Evolutionary conservation across 2,888 invertebrate genomes (phyloP).

Genomic region (Hemistola chrysoprasaria): DNA sequence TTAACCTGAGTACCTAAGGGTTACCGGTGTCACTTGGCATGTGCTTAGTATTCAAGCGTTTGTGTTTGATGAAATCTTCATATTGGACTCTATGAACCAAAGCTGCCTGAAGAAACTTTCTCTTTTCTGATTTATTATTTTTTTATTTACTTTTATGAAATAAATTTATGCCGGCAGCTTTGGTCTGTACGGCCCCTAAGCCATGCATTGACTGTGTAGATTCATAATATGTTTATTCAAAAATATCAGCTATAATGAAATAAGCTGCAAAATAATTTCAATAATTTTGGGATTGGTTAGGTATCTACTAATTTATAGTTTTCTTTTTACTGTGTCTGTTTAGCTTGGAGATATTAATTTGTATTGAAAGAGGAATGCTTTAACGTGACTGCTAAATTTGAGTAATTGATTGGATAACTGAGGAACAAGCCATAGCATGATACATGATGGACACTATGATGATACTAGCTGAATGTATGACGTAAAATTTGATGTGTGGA

Average conservation of each 20-base stretch:
- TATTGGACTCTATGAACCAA: background rate
- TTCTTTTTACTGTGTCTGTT: constrained; percentile 24
- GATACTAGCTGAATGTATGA: too few relatives aligned
- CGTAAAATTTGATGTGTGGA: too few relatives aligned
- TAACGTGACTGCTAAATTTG: too few relatives aligned
- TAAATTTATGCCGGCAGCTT: too few relatives aligned
- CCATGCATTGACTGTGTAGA: background rate
- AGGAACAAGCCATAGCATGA: too few relatives aligned
- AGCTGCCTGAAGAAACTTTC: constrained; percentile 4
- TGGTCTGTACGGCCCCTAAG: too few relatives aligned
- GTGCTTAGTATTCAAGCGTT: background rate
- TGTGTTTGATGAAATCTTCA: background rate
- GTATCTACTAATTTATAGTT: constrained; percentile 11
- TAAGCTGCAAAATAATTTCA: constrained; percentile 2
- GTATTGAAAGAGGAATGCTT: too few relatives aligned
- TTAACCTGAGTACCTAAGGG: constrained; percentile 5
- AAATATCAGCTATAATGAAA: too few relatives aligned
- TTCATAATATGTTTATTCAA: background rate
- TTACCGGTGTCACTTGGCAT: constrained; percentile 8
- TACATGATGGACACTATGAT: too few relatives aligned
- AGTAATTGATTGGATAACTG: too few relatives aligned
- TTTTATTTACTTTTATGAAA: too few relatives aligned
- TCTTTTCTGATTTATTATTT: too few relatives aligned
- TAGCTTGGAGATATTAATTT: constrained; percentile 18
- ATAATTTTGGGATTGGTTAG: constrained; percentile 6